Percentiles rank a stretch among this genome's conserved stretches.
Conservation (phyloP, 1,140 invertebrate genomes). For the Battus philenor region DNA sequence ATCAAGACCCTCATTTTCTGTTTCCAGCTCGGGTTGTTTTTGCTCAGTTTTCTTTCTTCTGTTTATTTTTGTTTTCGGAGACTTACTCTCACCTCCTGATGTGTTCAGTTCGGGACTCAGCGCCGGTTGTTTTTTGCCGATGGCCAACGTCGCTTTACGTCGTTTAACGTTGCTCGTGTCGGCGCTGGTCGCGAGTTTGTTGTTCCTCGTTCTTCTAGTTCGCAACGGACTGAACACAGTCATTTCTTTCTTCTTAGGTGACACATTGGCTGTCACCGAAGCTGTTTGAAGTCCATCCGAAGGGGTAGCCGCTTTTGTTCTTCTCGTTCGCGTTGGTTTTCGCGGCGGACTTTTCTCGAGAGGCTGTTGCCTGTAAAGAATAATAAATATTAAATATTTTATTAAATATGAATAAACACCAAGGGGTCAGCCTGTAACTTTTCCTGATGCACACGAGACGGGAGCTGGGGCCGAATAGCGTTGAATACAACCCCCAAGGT, state of each 20-base stretch:
- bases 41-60: too few relatives aligned
- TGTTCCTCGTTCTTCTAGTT: slow-evolving; percentile 1
- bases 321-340: background rate
- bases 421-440: too few relatives aligned
- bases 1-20: background rate
- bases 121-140: slow-evolving; percentile 27
- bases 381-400: too few relatives aligned
- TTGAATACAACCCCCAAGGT: too few relatives aligned
- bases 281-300: background rate
- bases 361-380: too few relatives aligned
- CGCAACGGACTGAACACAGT: background rate
- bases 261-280: background rate
- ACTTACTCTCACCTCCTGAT: too few relatives aligned
- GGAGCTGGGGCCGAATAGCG: too few relatives aligned
- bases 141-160: slow-evolving; percentile 23
- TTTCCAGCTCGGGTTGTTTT: too few relatives aligned
- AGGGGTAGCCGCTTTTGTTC: background rate
- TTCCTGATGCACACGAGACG: too few relatives aligned
- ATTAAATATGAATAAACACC: too few relatives aligned
- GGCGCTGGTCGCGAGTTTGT: background rate
- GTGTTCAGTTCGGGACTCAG: slow-evolving; percentile 18
- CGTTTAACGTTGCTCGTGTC: slow-evolving; percentile 18
- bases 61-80: too few relatives aligned
- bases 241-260: background rate
- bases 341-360: background rate